Evolutionary conservation across 1,140 invertebrate genomes (phyloP), one percentile per base, ranked within the genome.

Genomic region (Drosophila parvula): DNA sequence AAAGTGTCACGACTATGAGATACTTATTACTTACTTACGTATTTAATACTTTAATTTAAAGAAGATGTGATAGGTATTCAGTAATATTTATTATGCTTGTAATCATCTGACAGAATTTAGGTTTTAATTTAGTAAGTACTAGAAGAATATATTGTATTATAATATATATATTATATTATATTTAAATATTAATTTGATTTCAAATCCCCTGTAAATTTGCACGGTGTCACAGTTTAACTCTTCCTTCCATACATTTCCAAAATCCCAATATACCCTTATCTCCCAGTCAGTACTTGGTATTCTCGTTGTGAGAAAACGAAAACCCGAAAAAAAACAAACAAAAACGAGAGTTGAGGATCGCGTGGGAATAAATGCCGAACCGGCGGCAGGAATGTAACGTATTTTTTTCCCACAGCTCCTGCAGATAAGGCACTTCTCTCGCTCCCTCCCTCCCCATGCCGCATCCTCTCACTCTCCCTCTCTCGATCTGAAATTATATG

Each of bases 361-460:
- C 79, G 80, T 82, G 79, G 75, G 79, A 82, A 81, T 67, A 64
- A 56, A 67, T 71, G 43, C 68, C 67, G 22, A 43, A 64, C 36
- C 18, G 45, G n/a, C 28, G 64, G 50, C 45, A 38, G 76, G 77
- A 64, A 70, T 75, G 68, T 78, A 78, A 78, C 67, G 55, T 68
- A 73, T 84, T 77, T 79, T 77, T 77, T 84, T 84, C 80, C 56
- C 50, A 69, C 59, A 53, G 40, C 64, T 85, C 64, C 81, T 71
- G 64, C 44, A 65, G 61, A 61, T 75, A 73, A 43, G 55, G 69
- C 50, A 58, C 48, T 51, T 43, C 40, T 18, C 11, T 3, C 4
- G 1, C 12, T 4, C 32, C 5, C 18, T 4, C 32, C 5, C 18
- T 53, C 7, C 11, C 7, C n/a, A 18, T 4, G 7, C 30, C 30